These are phyloP conservation scores for Monarcha castaneiventris DNA, from an alignment of 2,113 vertebrate genomes.

Conservation along the genomic window DNA sequence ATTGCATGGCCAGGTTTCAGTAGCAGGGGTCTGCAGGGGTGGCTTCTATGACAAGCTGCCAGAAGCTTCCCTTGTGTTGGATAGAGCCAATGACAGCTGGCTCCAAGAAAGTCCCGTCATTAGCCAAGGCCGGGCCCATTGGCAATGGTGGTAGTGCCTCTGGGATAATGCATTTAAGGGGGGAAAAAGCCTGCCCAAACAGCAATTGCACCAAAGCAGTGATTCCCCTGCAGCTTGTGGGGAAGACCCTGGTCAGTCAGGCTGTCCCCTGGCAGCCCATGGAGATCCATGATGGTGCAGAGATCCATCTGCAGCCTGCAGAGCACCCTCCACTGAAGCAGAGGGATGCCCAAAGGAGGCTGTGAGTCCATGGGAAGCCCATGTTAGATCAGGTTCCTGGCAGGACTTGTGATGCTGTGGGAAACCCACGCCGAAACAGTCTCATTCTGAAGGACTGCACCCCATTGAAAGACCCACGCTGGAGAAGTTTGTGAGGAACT, in stretches of 20 bases:
- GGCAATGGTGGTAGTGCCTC: not conserved
- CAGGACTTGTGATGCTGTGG: not conserved
- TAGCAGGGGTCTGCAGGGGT: not conserved
- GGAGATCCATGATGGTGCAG: not conserved
- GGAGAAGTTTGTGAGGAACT: not conserved
- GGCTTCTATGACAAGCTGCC: not conserved
- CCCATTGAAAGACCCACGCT: not conserved
- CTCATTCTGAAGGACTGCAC: not conserved
- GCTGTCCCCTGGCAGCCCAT: not conserved
- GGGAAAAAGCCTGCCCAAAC: not conserved
- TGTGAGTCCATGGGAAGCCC: not conserved
- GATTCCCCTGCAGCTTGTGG: too few species aligned
- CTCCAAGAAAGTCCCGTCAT: accelerated
- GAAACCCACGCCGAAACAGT: not conserved
- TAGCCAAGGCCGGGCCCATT: not conserved
- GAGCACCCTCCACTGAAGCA: not conserved
- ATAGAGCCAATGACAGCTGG: not conserved
- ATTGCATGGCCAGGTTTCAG: not conserved
- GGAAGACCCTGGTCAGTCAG: not conserved
- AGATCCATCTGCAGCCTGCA: not conserved
- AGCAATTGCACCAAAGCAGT: not conserved
- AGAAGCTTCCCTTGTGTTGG: accelerated
- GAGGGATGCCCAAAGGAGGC: not conserved
- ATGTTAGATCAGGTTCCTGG: not conserved
- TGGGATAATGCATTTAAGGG: too few species aligned